phyloP scores from a whole-genome alignment of 2,113 vertebrate species.

The Calonectris borealis region DNA sequence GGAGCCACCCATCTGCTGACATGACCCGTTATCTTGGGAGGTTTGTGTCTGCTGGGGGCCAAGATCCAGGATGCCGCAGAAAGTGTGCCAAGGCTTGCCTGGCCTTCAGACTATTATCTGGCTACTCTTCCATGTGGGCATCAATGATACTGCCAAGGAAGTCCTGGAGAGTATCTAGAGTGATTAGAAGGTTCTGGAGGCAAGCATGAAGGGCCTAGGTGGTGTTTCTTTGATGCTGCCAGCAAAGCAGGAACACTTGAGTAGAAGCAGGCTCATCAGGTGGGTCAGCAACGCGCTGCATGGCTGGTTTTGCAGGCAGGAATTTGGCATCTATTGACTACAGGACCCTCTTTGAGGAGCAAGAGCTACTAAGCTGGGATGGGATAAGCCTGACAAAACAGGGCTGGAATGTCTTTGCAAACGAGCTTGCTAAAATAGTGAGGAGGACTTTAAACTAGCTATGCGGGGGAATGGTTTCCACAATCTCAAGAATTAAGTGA shows the following conservation, averaged over 20 bases:
- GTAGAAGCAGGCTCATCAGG: neutral
- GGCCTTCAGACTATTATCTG: neutral
- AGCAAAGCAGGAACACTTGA: neutral
- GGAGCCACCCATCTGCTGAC: neutral
- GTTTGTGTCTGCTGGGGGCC: neutral
- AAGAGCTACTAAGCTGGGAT: neutral
- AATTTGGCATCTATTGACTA: neutral
- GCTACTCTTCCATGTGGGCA: neutral
- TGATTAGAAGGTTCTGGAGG: neutral
- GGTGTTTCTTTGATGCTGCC: neutral
- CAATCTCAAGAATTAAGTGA: neutral
- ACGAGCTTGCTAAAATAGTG: neutral
- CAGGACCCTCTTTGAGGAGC: neutral
- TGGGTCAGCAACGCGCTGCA: neutral
- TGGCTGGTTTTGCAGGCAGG: neutral
- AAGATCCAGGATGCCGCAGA: neutral
- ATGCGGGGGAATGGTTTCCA: neutral
- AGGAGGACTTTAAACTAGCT: too few species aligned
- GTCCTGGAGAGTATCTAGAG: neutral
- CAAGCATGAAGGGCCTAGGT: neutral
- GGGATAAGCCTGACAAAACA: too few species aligned
- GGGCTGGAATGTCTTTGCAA: neutral
- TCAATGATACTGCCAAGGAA: neutral
- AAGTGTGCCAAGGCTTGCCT: neutral
- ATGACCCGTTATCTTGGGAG: rapidly evolving